Evolutionary conservation across 2,797 vertebrate genomes (phyloP), one percentile per base, ranked within the genome.

Genomic region (Characodon lateralis): DNA sequence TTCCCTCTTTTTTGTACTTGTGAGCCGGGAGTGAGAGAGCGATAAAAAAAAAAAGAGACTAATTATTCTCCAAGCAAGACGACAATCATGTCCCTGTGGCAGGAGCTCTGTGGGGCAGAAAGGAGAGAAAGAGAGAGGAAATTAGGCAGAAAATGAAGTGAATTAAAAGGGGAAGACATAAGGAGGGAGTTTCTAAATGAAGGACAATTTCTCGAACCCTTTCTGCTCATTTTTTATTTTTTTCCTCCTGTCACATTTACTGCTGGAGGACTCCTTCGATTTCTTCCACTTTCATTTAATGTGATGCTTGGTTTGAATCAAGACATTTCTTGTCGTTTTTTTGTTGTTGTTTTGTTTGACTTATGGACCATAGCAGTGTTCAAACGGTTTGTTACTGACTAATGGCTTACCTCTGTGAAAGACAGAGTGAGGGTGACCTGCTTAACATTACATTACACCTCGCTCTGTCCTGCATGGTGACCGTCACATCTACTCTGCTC

Each of bases 81-180:
- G 95, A 96, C 96, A 96, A 96, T 96, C 95, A 95, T 61, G 91
- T 92, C 91, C 91, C 86, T 61, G 74, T 89, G 82, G 88, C 78
- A 72, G 85, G 89, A 90, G 86, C 71, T 84, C 83, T 66, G 86
- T 78, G 81, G 87, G 81, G 87, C 87, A 53, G 87, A 88, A 81
- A 85, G 79, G 80, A 86, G 83, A 77, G 65, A 74, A 81, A 83
- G 85, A 73, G 70, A 82, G 81, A 90, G 79, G 81, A 84, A 88
- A 87, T 86, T 41, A 85, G 88, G 89, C 83, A 76, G 81, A 88
- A 87, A 92, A 91, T 82, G 69, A 90, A 94, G 87, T 84, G 87
- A 91, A 88, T 82, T 86, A 77, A 70, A 35, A 78, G 80, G 76
- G 71, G 89, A 87, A 81, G 83, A 88, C 81, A 10, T 75, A 75